Evolutionary conservation across 2,113 vertebrate genomes (phyloP).

Genomic region (Poeciliopsis occidentalis): DNA sequence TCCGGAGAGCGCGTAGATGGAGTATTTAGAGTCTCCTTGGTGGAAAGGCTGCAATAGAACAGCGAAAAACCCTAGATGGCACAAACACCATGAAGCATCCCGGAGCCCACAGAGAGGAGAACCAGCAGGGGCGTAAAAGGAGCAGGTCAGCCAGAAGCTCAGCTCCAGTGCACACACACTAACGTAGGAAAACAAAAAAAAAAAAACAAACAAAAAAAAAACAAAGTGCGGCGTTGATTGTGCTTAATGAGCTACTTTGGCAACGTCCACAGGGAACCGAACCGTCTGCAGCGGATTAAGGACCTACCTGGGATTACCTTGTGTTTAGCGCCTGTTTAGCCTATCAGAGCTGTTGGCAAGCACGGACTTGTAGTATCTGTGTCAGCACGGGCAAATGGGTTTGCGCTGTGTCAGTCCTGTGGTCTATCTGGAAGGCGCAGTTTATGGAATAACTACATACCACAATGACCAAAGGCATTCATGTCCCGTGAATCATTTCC

Average conservation of each 20-base stretch:
- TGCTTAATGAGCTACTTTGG: constrained; percentile 52
- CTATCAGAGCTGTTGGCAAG: constrained; percentile 40
- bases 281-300: constrained; percentile 65
- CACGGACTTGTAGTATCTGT: background rate
- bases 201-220: no score
- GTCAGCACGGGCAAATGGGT: background rate
- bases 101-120: no score
- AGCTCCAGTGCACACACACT: no score
- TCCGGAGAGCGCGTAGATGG: constrained; percentile 13
- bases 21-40: constrained; percentile 30
- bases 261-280: constrained; percentile 19
- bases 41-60: no score
- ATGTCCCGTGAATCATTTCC: no score
- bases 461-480: no score
- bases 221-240: no score
- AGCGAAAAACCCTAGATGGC: no score
- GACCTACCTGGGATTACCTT: constrained; percentile 66
- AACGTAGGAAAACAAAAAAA: no score
- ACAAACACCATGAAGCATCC: no score
- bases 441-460: background rate
- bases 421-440: background rate
- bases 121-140: no score
- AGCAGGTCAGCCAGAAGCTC: no score
- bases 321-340: constrained; percentile 57
- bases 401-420: background rate